Evolutionary conservation across 2,888 invertebrate species (phyloP), one percentile per base, ranked within the genome.

Genomic region (Drosophila nigricruria): DNA sequence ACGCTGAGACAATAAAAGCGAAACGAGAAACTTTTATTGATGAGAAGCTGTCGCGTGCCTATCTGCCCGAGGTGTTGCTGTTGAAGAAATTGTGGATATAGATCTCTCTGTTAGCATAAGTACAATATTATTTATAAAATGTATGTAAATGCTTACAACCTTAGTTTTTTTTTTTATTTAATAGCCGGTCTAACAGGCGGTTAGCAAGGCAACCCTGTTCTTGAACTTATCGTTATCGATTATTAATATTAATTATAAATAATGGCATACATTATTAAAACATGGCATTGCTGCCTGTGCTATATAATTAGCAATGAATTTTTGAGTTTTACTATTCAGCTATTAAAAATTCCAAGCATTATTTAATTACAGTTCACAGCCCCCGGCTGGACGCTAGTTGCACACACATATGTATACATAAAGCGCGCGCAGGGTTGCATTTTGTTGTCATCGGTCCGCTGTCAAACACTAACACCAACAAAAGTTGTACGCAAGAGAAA

Each of bases 51-150:
- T 80, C 82, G 20, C 76, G 77, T 32, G 74, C 91, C 50, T 90
- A 91, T 78, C 68, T 93, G 66, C 92, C 93, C 1, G 92, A 93
- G 65, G 68, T 93, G 5, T 70, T 93, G 36, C 77, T 93, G 18
- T 65, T 93, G n/a, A 91, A 89, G 10, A 87, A 84, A 34, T 60
- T 89, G 9, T 78, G 57, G 38, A 43, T 60, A 50, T 77, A 65
- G 49, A 49, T 78, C 57, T 74, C 57, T 74, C 61, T 27, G 2
- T 3, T 56, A 61, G 10, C 14, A 12, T n/a, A 36, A 36, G 3
- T 52, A 9, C 32, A 25, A 36, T 42, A 20, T 10, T n/a, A 14
- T 34, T 40, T 18, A 61, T 38, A 18, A 27, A 62, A 34, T 52
- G 2, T 27, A 56, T 42, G 8, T 14, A 47, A 36, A 30, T 38